Base-by-base conservation (phyloP, 2,113 vertebrate genomes). In the Cariama cristata region DNA sequence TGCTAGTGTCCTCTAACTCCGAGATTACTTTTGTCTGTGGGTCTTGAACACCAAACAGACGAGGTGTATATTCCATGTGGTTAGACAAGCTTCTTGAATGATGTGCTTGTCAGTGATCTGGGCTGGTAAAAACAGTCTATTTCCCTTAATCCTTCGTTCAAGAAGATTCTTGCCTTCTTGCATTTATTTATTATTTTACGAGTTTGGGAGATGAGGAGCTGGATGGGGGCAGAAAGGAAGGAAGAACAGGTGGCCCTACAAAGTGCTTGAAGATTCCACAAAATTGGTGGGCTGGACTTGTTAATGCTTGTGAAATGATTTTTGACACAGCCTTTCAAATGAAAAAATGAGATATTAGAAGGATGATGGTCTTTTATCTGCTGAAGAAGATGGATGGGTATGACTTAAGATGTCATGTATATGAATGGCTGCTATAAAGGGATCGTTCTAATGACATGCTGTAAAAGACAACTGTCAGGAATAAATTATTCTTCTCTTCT, bases 401-500 rank as follows among this genome's bases (percentile, higher is more conserved):
- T 98, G 98, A 97, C 96, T 98, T 79, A 91, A 95, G 79, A 85
- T 97, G 97, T 98, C 97, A 93, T 87, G 85, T 96, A 79, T 97
- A 97, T 97, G 96, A 98, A 97, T 97, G 77, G 92, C 62, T 98
- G 88, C 92, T 97, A 97, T 98, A 97, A 98, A 98, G 86, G 89
- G 91, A 96, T 77, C 18, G 20, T 97, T 97, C 92, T 97, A 97
- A 97, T 97, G 96, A 96, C 86, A 94, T 87, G 82, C 88, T 96
- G 94, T 96, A 30, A 79, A 97, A 98, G 91, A 96, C 93, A 94
- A 74, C 88, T 97, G 97, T 97, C 98, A 98, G 93, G 88, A 98
- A 82, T 97, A 97, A 96, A 98, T 98, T 97, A 94, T 81, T 94
- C 64, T 97, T 98, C 63, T 91, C 67, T 95, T 95, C 74, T 96